Conservation (phyloP, 2,888 invertebrate genomes). For the Callyntrura sp. region DNA sequence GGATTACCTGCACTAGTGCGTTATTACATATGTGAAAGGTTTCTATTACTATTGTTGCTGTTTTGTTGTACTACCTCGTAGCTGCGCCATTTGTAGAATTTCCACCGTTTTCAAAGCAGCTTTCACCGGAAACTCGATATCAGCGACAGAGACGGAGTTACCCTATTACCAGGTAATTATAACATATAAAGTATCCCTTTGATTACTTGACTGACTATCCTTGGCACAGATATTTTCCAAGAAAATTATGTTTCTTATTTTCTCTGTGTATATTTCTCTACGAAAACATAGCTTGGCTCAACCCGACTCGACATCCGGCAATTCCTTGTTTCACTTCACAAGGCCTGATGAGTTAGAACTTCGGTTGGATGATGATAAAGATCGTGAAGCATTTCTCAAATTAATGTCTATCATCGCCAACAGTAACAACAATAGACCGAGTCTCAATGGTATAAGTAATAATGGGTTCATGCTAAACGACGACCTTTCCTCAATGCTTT, state of each 20-base stretch:
- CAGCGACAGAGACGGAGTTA: conserved; percentile 76
- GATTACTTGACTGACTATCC: too few species aligned
- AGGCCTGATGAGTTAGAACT: conserved; percentile 76
- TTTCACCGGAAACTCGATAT: conserved; percentile 49
- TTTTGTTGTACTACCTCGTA: too few species aligned
- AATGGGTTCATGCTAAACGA: background rate
- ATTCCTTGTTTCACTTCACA: conserved; percentile 36
- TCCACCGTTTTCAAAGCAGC: conserved; percentile 65
- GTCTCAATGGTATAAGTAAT: background rate
- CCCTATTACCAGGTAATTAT: conserved; percentile 61
- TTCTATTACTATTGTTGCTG: too few species aligned
- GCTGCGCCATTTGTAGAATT: conserved; percentile 64
- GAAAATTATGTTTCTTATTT: too few species aligned
- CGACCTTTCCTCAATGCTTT: background rate
- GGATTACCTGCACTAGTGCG: too few species aligned
- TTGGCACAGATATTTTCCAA: too few species aligned
- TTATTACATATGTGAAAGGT: too few species aligned
- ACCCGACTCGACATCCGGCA: background rate
- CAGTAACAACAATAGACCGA: background rate
- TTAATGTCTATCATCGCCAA: conserved; percentile 63
- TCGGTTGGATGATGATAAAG: conserved; percentile 72
- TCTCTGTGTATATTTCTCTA: too few species aligned
- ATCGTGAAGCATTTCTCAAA: conserved; percentile 72
- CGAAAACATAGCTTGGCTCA: conserved; percentile 13
- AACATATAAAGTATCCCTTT: too few species aligned